Conservation (phyloP, 2,888 invertebrate species). For the Aphodius granarius region DNA sequence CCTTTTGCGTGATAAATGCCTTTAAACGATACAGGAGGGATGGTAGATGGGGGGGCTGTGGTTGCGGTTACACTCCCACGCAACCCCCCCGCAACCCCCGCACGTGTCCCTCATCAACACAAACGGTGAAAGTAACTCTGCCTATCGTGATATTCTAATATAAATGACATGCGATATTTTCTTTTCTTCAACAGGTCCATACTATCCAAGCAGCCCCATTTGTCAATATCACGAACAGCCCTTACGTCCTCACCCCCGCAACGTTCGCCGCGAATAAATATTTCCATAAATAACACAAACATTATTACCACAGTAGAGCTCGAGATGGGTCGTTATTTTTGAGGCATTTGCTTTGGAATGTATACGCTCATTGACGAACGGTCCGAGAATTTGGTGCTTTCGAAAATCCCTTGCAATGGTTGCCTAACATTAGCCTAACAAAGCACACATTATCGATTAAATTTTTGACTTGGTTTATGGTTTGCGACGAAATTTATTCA, state of each 20-base stretch:
- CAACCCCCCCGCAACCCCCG: not conserved
- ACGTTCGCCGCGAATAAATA: not conserved
- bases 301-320: not conserved
- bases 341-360: too few species aligned
- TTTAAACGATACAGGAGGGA: constrained; percentile 12
- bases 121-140: constrained; percentile 17
- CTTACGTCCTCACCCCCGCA: not conserved
- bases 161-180: constrained; percentile 27
- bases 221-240: constrained; percentile 24
- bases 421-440: too few species aligned
- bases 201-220: constrained; percentile 19
- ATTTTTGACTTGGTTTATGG: too few species aligned
- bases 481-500: too few species aligned
- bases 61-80: too few species aligned
- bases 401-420: too few species aligned
- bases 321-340: too few species aligned
- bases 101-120: not conserved
- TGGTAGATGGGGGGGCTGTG: too few species aligned
- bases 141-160: constrained; percentile 27
- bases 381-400: too few species aligned
- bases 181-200: constrained; percentile 24
- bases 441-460: too few species aligned
- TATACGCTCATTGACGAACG: too few species aligned
- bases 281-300: not conserved
- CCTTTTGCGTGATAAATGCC: constrained; percentile 25